Evolutionary conservation across 2,888 invertebrate genomes (phyloP), one percentile per base, ranked within the genome.

Genomic region (Fragum fragum): DNA sequence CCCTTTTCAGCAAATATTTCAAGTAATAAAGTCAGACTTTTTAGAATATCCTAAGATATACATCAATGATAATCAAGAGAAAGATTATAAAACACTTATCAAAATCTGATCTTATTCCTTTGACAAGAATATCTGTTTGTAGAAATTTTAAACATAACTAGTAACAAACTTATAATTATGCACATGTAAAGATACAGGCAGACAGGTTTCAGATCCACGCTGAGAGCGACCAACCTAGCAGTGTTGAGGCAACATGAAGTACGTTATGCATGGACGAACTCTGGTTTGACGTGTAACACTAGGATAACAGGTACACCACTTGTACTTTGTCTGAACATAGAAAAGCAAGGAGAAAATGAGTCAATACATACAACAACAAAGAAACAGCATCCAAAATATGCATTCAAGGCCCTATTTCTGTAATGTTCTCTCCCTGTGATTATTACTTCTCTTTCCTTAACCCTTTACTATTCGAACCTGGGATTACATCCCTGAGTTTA

Each of bases 311-410:
- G 76, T 73, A 81, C 79, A 79, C 71, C 76, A 81, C 81, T 79
- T 79, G 79, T 73, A 73, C 47, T 47, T 47, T 79, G 79, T 83
- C 83, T 83, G 83, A 79, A 83, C 83, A 83, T 83, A 79, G 79
- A 83, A 83, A 83, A 83, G 83, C 83, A 83, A 83, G 83, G 83
- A 79, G 21, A 66, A n/a, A 82, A 76, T 75, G 78, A 78, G 71
- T 72, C 36, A 53, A 55, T 47, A 74, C 68, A 74, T 39, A 26
- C 23, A 74, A 47, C 14, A 9, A 47, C 47, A 47, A 47, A 47
- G 47, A 47, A 18, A 47, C 47, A 47, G 47, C 47, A 14, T 47
- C 47, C 47, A 47, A 47, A 14, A 47, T 18, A 47, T 5, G 47
- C 47, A 47, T 47, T 47, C 47, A 47, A 47, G 47, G n/a, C 9